Conservation (phyloP, 2,113 vertebrate species). For the Herpetotheres cachinnans region DNA sequence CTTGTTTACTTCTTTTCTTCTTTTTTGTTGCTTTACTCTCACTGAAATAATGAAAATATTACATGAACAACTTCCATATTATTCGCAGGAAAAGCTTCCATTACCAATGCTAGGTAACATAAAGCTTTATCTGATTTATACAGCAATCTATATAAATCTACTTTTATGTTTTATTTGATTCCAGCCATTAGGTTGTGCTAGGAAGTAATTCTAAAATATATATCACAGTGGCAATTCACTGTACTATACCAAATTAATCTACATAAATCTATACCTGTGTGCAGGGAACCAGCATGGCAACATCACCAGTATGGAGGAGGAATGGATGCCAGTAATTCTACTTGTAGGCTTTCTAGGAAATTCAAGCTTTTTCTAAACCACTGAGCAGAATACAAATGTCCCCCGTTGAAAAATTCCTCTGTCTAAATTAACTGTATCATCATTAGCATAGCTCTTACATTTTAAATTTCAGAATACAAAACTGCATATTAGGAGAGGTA, state of each 20-base stretch:
- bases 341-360: constrained; percentile 47
- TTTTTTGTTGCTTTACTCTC: constrained; percentile 67
- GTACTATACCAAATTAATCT: constrained; percentile 71
- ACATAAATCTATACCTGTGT: constrained; percentile 71
- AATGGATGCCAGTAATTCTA: constrained; percentile 36
- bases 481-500: constrained; percentile 5
- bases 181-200: constrained; percentile 73
- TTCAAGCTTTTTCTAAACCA: constrained; percentile 3
- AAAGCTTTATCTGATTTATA: constrained; percentile 77
- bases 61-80: constrained; percentile 61
- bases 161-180: constrained; percentile 80
- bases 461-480: constrained; percentile 50
- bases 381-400: constrained; percentile 17
- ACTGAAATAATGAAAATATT: constrained; percentile 72
- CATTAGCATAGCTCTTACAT: constrained; percentile 34
- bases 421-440: constrained; percentile 7
- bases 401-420: not conserved
- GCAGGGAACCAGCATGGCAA: constrained; percentile 35
- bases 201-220: constrained; percentile 73
- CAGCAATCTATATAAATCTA: constrained; percentile 76
- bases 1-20: constrained; percentile 57
- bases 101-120: constrained; percentile 58
- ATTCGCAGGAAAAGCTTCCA: constrained; percentile 66
- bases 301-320: constrained; percentile 35
- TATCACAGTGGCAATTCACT: constrained; percentile 66